These are phyloP conservation scores for Ophioninae sp. DNA, from an alignment of 2,888 invertebrate genomes.

Conservation along the genomic window DNA sequence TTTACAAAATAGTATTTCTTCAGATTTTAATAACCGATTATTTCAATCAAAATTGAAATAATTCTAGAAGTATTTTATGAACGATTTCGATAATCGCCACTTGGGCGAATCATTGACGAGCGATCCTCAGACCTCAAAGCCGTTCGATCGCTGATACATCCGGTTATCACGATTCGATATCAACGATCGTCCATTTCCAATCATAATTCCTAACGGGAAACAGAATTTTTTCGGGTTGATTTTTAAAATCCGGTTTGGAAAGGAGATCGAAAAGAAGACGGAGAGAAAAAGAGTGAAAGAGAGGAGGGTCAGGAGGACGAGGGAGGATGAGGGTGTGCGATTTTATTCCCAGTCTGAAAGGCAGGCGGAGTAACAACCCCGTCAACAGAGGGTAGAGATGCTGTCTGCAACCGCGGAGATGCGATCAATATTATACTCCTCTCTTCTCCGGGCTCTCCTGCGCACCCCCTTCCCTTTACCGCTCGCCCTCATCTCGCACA, in stretches of 20 bases:
- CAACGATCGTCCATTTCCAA: too few species aligned
- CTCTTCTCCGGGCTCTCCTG: slow-evolving; percentile 68
- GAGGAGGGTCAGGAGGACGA: background rate
- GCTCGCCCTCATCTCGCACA: slow-evolving; percentile 34
- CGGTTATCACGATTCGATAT: background rate
- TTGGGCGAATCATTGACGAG: too few species aligned
- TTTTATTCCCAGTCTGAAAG: slow-evolving; percentile 39
- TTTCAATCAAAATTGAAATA: too few species aligned
- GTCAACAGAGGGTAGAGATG: slow-evolving; percentile 80
- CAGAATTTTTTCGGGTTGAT: slow-evolving; percentile 12
- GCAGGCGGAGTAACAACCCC: slow-evolving; percentile 77
- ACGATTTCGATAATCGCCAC: too few species aligned
- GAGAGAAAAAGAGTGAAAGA: slow-evolving; percentile 1
- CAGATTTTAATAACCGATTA: too few species aligned
- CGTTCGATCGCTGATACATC: background rate
- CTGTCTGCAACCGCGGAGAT: slow-evolving; percentile 80
- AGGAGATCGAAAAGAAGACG: background rate
- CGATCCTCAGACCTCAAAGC: background rate
- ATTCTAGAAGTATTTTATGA: too few species aligned
- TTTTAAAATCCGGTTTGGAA: slow-evolving; percentile 19
- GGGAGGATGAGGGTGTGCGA: slow-evolving; percentile 22
- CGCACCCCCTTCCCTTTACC: slow-evolving; percentile 62
- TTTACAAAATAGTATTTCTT: too few species aligned
- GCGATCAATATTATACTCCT: slow-evolving; percentile 80
- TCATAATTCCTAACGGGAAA: background rate